Evolutionary conservation across 2,113 vertebrate species (phyloP).

Genomic region (Hemibagrus wyckioides): DNA sequence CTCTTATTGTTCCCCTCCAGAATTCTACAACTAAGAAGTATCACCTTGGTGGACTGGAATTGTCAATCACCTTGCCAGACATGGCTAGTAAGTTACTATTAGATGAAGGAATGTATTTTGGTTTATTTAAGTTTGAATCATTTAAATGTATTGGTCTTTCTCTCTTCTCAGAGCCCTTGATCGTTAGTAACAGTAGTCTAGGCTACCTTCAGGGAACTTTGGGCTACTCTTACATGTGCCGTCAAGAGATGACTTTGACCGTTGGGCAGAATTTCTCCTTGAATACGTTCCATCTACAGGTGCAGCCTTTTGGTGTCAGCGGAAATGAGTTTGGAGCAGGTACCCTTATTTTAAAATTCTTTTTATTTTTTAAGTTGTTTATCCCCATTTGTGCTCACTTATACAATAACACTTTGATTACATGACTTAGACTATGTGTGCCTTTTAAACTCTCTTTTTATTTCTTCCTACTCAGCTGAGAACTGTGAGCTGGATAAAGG

Average conservation of each 20-base stretch:
- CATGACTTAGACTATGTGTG: not conserved
- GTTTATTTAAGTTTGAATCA: not conserved
- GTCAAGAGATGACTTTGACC: conserved; percentile 75
- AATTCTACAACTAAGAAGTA: conserved; percentile 72
- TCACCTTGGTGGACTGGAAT: conserved; percentile 64
- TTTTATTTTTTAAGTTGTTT: not conserved
- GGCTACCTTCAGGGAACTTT: conserved; percentile 79
- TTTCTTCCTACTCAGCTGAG: conserved; percentile 75
- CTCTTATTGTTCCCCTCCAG: conserved; percentile 54
- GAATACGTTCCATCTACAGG: conserved; percentile 82
- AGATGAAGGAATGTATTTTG: not conserved
- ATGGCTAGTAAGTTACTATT: conserved; percentile 65
- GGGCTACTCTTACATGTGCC: conserved; percentile 89
- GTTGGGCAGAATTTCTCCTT: conserved; percentile 71
- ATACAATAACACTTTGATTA: not conserved
- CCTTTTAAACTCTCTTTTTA: not conserved
- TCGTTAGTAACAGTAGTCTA: conserved; percentile 72
- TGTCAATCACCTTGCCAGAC: conserved; percentile 64
- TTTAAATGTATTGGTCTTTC: not conserved
- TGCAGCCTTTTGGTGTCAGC: conserved; percentile 86
- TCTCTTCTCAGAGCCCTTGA: conserved; percentile 56
- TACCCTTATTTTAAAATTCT: conserved; percentile 61
- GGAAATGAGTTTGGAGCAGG: conserved; percentile 85
- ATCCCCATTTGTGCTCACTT: not conserved
- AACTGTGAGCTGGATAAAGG: conserved; percentile 89